A percentile compares a stretch with the other conserved stretches of the same genome.
phyloP scores from a whole-genome alignment of 2,888 invertebrate species.

The Epistrophe grossulariae region DNA sequence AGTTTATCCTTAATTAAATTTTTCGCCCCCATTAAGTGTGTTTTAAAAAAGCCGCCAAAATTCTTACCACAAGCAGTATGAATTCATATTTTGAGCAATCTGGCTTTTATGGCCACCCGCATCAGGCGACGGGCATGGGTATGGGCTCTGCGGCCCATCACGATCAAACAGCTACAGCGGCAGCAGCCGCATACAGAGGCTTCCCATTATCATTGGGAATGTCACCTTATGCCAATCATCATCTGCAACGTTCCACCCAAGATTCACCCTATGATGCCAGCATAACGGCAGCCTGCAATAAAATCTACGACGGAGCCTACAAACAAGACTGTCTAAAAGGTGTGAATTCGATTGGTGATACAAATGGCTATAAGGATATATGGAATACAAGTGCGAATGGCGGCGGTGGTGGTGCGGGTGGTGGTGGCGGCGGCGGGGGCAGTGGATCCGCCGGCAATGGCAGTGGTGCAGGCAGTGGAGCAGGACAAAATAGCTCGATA shows the following conservation, averaged over 20 bases:
- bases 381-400: constrained; percentile 85
- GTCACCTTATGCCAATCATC: constrained; percentile 93
- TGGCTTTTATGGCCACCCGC: constrained; percentile 97
- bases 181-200: constrained; percentile 90
- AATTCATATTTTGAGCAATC: constrained; percentile 98
- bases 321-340: constrained; percentile 92
- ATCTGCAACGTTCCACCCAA: constrained; percentile 91
- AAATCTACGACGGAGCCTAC: constrained; percentile 85
- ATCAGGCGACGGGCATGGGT: constrained; percentile 89
- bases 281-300: constrained; percentile 93
- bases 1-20: neutral
- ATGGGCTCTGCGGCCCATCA: constrained; percentile 89
- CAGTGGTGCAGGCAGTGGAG: constrained; percentile 87
- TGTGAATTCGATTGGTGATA: constrained; percentile 84
- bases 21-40: constrained; percentile 40
- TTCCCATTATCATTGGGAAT: constrained; percentile 94
- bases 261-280: constrained; percentile 96
- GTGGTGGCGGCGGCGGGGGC: constrained; percentile 85
- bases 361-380: constrained; percentile 87
- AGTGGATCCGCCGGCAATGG: constrained; percentile 81
- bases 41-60: constrained; percentile 82
- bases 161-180: constrained; percentile 87
- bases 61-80: constrained; percentile 86
- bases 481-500: constrained; percentile 82
- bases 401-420: constrained; percentile 85